Percentiles rank a stretch among this genome's conserved stretches.
phyloP scores from a whole-genome alignment of 2,797 vertebrate genomes.

The Ptychobarbus kaznakovi region DNA sequence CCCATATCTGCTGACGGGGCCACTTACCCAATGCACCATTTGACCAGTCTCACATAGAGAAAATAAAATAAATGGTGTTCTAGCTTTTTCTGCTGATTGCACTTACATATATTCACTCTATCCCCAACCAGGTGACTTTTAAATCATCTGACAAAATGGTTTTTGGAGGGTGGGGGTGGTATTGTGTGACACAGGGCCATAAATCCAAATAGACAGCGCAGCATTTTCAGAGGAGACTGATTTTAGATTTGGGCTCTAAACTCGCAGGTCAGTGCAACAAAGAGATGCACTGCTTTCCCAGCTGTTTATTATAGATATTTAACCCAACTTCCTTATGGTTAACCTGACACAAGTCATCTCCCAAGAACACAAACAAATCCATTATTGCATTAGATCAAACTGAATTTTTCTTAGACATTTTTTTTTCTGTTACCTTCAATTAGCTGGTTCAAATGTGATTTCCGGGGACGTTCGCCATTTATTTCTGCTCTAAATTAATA shows the following conservation, averaged over 20 bases:
- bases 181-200: constrained; percentile 39
- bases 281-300: not conserved
- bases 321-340: not conserved
- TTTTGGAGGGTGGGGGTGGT: constrained; percentile 12
- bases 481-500: constrained; percentile 6
- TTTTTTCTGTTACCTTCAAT: not conserved
- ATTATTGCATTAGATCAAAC: not conserved
- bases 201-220: constrained; percentile 40
- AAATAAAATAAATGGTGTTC: constrained; percentile 55
- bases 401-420: not conserved
- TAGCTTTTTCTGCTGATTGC: constrained; percentile 42
- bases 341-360: not conserved
- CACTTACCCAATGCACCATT: constrained; percentile 66
- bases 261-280: not conserved
- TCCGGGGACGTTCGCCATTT: not conserved
- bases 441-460: not conserved
- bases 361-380: not conserved
- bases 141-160: constrained; percentile 37
- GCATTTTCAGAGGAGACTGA: constrained; percentile 16
- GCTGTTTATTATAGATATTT: not conserved
- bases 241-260: not conserved
- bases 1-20: constrained; percentile 72
- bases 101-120: constrained; percentile 37
- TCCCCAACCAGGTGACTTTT: constrained; percentile 41
- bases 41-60: constrained; percentile 43